Conservation (phyloP, 2,113 vertebrate genomes). For the Cochlearius cochlearius region DNA sequence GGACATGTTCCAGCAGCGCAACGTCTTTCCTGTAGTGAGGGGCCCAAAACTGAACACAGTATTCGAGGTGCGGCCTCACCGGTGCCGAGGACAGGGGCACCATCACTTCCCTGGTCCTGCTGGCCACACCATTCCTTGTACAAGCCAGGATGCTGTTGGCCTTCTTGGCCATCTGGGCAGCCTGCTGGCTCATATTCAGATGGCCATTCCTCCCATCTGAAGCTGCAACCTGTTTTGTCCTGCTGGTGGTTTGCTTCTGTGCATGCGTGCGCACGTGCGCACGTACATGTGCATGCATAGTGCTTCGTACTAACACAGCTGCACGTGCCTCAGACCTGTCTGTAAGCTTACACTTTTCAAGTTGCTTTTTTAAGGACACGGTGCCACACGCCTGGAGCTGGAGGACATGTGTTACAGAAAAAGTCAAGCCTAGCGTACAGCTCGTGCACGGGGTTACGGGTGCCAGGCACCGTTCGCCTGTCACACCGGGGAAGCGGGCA, state of each 20-base stretch:
- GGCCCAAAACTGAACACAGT: no score
- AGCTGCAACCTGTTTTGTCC: not conserved
- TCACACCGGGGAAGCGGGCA: not conserved
- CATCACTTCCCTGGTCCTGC: no score
- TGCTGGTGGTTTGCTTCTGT: not conserved
- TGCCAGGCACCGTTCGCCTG: not conserved
- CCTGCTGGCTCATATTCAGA: no score
- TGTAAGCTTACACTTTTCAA: not conserved
- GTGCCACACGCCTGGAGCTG: not conserved
- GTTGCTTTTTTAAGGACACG: not conserved
- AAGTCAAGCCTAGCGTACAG: not conserved
- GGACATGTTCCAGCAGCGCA: no score
- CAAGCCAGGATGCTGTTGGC: no score
- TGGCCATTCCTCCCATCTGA: not conserved
- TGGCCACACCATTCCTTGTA: no score
- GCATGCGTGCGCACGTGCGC: no score
- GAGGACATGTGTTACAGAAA: fast-evolving
- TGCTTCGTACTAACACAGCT: not conserved
- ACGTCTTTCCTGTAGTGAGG: no score
- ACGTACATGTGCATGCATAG: fast-evolving
- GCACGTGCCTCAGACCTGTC: not conserved
- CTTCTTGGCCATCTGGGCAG: no score
- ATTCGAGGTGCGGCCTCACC: no score
- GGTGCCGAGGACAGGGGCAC: no score
- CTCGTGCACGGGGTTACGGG: fast-evolving